Evolutionary conservation across 2,888 invertebrate species (phyloP), one percentile per base, ranked within the genome.

Genomic region (Drosophila multiciliata): DNA sequence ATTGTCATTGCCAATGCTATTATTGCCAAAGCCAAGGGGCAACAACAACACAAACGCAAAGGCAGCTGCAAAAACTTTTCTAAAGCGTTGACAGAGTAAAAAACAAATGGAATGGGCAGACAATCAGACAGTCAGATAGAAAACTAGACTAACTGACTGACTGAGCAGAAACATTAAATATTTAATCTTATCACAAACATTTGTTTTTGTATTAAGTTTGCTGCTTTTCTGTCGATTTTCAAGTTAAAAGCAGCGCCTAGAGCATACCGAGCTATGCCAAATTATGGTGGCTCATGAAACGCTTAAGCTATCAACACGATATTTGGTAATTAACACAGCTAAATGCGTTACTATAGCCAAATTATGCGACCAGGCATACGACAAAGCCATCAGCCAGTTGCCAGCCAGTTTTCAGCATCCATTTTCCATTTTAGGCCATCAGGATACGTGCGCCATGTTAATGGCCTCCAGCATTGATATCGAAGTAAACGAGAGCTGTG

Each of bases 251-350:
- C 23, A 74, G 55, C 67, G 77, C 73, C 81, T 66, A 48, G 68
- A 66, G 84, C 75, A 80, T 78, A 67, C 63, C 67, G 68, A 11
- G n/a, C 57, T 72, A 64, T 45, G 73, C 42, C 80, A 72, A 82
- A 86, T 88, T 79, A 81, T 75, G 80, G 63, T 54, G 61, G 70
- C 67, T 66, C 83, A 75, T 75, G 83, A 87, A 90, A 67, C 75
- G 80, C 83, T 85, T 77, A 82, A 81, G 87, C 88, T 78, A 89
- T 90, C 90, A 88, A 88, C 83, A 87, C 83, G 82, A 87, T 88
- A 89, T 89, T 85, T 66, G 78, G 85, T 83, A 90, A 90, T 90
- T 90, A 90, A 82, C 80, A 80, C 75, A 71, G 72, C 80, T 76
- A 88, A 90, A 86, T 83, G 73, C 80, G 66, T 76, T 75, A 75